phyloP scores from a whole-genome alignment of 2,113 vertebrate genomes.

The Sylvicapra grimmia region DNA sequence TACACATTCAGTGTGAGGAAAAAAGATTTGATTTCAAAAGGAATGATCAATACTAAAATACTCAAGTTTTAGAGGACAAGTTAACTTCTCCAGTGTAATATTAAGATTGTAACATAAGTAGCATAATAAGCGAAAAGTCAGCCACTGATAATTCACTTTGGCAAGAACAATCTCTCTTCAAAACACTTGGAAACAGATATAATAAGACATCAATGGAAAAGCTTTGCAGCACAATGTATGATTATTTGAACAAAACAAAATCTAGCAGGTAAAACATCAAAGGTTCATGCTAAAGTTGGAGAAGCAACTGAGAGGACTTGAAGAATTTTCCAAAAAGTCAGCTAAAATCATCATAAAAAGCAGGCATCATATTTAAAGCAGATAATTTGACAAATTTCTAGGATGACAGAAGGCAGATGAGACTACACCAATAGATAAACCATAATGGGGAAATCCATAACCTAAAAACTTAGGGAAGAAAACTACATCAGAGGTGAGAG shows the following conservation, averaged over 20 bases:
- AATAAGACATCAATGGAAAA: not conserved
- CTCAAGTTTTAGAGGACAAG: not conserved
- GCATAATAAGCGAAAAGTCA: not conserved
- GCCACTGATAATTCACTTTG: not conserved
- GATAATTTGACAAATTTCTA: not conserved
- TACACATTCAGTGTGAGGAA: not conserved
- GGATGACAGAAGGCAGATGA: not conserved
- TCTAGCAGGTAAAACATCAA: not conserved
- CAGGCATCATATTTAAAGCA: not conserved
- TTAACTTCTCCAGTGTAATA: not conserved
- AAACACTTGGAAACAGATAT: not conserved
- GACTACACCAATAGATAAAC: not conserved
- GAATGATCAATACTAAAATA: not conserved
- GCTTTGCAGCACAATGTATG: not conserved
- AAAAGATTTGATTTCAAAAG: conserved; percentile 41
- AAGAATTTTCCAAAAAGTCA: conserved; percentile 5
- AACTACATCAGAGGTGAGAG: not conserved
- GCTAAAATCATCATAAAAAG: not conserved
- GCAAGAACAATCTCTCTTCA: not conserved
- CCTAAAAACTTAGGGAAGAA: not conserved
- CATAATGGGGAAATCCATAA: not conserved
- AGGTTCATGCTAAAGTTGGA: not conserved
- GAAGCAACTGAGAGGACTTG: not conserved
- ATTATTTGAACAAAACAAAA: conserved; percentile 14
- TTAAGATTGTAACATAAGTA: not conserved